Base-by-base conservation (phyloP, 2,797 vertebrate species). In the Pseudomugil tenellus region DNA sequence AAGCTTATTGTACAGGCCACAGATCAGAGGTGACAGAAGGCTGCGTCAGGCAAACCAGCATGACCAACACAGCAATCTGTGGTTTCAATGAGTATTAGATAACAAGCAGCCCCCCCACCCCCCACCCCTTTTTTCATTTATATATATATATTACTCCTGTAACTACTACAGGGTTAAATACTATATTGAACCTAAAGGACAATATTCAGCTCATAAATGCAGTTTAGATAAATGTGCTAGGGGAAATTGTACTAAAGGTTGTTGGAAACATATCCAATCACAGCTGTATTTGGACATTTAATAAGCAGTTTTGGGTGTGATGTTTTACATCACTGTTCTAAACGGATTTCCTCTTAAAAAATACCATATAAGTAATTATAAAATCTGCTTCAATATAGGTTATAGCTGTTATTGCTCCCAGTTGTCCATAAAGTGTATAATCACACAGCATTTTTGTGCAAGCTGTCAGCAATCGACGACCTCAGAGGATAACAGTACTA, bases 1-100 rank as follows among this genome's bases (percentile, higher is more conserved):
- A 48, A 54, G 67, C 78, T 65, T 55, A 67, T 67, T 75, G 46
- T 35, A 79, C 62, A 80, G 63, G 66, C 68, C 69, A 26, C 70
- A 72, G 77, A 87, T 83, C 79, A 86, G 84, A 86, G 65, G 76
- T 79, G 87, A 89, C 89, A 91, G 80, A 88, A 86, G 88, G 88
- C 85, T 83, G 84, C 74, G 72, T 88, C 83, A 89, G 87, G 84
- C 43, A 76, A 84, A 86, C 35, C 82, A 89, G 84, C 85, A 84
- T 72, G 84, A 86, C 70, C 59, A 71, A 60, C 64, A 67, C 83
- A 80, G 77, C 82, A 84, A 67, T 81, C 72, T 80, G 84, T 65
- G 76, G 58, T 83, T 81, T 83, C 57, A 72, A 87, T 86, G 72
- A 79, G 56, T 32, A 70, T 77, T 74, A 75, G 75, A 79, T 84